Evolutionary conservation across 2,888 invertebrate species (phyloP).

Genomic region (Caradrina kadenii): DNA sequence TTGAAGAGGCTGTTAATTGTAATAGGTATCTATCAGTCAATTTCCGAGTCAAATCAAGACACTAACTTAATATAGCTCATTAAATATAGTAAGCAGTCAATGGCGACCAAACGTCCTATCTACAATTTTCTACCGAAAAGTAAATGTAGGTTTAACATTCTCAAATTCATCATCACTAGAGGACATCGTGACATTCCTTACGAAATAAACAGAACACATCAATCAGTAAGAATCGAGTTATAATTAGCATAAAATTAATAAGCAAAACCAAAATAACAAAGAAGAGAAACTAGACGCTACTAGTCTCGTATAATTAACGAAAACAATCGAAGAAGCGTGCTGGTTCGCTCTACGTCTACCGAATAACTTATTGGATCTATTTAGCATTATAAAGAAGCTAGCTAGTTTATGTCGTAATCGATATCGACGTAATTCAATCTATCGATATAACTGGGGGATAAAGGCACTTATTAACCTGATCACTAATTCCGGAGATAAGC

Average conservation of each 20-base stretch:
- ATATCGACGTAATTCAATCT: slow-evolving; percentile 2
- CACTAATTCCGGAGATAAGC: no score
- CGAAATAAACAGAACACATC: slow-evolving; percentile 30
- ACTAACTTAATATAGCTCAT: neutral
- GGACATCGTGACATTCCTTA: slow-evolving; percentile 29
- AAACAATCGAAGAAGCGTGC: slow-evolving; percentile 32
- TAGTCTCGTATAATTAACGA: slow-evolving; percentile 41
- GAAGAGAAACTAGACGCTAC: slow-evolving; percentile 41
- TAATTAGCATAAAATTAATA: slow-evolving; percentile 29
- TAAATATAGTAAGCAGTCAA: neutral
- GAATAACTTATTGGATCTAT: slow-evolving; percentile 40
- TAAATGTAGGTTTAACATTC: neutral
- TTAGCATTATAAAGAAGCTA: slow-evolving; percentile 45
- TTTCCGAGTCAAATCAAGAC: no score
- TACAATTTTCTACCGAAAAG: neutral
- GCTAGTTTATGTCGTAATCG: slow-evolving; percentile 40
- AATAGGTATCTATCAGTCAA: neutral
- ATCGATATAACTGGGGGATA: neutral
- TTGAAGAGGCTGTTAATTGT: no score
- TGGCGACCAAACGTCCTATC: neutral
- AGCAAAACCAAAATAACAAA: slow-evolving; percentile 43
- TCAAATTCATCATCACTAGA: neutral
- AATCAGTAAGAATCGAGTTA: slow-evolving; percentile 24
- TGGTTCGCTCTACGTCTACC: slow-evolving; percentile 24
- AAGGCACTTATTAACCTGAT: no score